Percentiles rank a stretch among this genome's conserved stretches.
Conservation (phyloP, 2,888 invertebrate species). For the Acrobeloides nanus region DNA sequence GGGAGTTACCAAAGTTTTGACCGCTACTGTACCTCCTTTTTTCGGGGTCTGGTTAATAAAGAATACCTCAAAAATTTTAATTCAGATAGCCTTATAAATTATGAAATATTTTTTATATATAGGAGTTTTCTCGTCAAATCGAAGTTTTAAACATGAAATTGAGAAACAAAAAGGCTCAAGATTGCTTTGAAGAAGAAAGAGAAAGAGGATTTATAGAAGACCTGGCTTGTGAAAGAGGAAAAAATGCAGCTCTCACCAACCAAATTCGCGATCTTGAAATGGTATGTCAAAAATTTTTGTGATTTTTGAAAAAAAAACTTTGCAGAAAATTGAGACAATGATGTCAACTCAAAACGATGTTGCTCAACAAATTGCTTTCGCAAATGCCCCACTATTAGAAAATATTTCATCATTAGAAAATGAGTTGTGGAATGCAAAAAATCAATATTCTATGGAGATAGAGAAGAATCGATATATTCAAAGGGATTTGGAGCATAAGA, state of each 20-base stretch:
- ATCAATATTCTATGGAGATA: too few species aligned
- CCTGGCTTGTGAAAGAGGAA: conserved; percentile 8
- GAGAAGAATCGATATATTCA: too few species aligned
- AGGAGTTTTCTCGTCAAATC: conserved; percentile 16
- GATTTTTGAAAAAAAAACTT: too few species aligned
- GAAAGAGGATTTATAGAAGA: conserved; percentile 10
- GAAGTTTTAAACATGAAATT: conserved; percentile 10
- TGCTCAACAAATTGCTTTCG: conserved; percentile 26
- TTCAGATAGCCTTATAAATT: too few species aligned
- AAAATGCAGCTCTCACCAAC: conserved; percentile 1
- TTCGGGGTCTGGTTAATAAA: neutral
- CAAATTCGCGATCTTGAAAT: conserved; percentile 12
- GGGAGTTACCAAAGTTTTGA: too few species aligned
- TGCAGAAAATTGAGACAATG: conserved; percentile 18
- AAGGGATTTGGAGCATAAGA: too few species aligned
- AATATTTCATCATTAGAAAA: too few species aligned
- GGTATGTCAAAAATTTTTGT: too few species aligned
- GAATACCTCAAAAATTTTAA: conserved; percentile 9
- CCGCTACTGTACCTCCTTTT: too few species aligned
- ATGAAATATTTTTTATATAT: conserved; percentile 4
- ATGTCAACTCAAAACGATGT: conserved; percentile 24
- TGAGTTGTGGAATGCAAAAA: too few species aligned
- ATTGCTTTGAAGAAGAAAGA: conserved; percentile 14
- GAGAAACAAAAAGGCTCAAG: conserved; percentile 17
- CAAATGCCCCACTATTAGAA: too few species aligned